phyloP scores from a whole-genome alignment of 1,140 invertebrate genomes.

The Lamellibrachia luymesi region DNA sequence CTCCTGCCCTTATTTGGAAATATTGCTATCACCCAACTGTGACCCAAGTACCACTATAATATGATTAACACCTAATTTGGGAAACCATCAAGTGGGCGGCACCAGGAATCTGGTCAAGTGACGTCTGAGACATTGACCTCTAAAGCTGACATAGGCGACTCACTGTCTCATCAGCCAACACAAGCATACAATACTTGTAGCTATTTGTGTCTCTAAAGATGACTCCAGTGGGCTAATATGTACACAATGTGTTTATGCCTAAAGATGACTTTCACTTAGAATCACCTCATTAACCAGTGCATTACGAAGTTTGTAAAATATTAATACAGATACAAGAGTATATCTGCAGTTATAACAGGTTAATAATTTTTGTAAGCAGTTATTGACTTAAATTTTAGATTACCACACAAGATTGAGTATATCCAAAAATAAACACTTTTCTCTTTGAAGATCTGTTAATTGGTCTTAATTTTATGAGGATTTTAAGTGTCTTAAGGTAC shows the following conservation, averaged over 20 bases:
- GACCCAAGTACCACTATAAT: background rate
- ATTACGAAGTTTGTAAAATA: background rate
- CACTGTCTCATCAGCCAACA: background rate
- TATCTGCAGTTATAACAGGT: background rate
- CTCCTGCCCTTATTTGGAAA: background rate
- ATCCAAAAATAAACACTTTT: too few relatives aligned
- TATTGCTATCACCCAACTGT: too few relatives aligned
- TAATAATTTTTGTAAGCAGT: too few relatives aligned
- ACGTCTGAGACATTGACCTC: background rate
- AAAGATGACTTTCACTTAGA: background rate
- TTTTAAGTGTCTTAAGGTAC: too few relatives aligned
- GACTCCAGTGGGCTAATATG: background rate
- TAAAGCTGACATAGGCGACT: background rate
- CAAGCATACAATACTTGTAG: background rate
- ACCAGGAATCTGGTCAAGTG: background rate
- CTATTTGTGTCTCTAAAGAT: background rate
- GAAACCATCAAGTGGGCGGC: background rate
- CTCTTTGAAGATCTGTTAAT: too few relatives aligned
- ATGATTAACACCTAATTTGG: constrained; percentile 1
- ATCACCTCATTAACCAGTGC: background rate
- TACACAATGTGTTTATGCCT: background rate
- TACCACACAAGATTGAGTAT: too few relatives aligned
- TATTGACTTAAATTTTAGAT: too few relatives aligned
- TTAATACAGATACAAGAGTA: background rate
- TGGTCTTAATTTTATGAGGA: too few relatives aligned